Conservation (phyloP, 1,140 invertebrate genomes). For the Argopecten irradians region DNA sequence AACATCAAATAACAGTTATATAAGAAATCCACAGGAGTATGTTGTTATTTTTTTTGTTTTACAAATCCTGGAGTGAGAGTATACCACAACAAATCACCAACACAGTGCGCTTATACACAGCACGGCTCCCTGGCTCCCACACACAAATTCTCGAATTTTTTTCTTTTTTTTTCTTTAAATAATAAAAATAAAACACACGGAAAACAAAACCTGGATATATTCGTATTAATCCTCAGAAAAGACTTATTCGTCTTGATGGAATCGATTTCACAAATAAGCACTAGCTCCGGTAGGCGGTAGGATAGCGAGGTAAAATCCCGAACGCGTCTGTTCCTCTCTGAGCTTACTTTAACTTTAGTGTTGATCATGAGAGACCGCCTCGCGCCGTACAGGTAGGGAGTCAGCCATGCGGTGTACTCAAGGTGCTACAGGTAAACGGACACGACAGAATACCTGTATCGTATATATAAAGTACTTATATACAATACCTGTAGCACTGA, state of each 20-base stretch:
- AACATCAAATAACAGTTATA: neutral
- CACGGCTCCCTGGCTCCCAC: neutral
- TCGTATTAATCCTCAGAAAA: neutral
- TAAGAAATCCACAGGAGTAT: conserved; percentile 4
- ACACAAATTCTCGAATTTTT: neutral
- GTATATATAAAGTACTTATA: too few relatives aligned
- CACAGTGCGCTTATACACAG: neutral
- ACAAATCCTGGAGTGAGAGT: neutral
- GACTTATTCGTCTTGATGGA: neutral
- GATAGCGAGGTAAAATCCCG: neutral
- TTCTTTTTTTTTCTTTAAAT: neutral
- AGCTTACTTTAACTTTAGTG: neutral
- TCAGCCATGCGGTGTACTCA: neutral
- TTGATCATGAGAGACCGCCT: neutral
- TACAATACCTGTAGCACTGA: too few relatives aligned
- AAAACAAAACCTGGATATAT: neutral
- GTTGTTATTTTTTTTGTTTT: neutral
- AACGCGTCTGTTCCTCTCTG: neutral
- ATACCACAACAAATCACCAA: neutral
- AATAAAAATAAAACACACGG: neutral
- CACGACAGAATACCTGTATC: neutral
- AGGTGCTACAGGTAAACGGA: neutral
- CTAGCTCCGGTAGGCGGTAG: neutral
- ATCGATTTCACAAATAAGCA: neutral
- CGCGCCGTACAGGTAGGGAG: neutral